Percentiles rank a stretch among this genome's conserved stretches.
phyloP scores from a whole-genome alignment of 2,113 vertebrate species.

The Crotalus horridus region DNA sequence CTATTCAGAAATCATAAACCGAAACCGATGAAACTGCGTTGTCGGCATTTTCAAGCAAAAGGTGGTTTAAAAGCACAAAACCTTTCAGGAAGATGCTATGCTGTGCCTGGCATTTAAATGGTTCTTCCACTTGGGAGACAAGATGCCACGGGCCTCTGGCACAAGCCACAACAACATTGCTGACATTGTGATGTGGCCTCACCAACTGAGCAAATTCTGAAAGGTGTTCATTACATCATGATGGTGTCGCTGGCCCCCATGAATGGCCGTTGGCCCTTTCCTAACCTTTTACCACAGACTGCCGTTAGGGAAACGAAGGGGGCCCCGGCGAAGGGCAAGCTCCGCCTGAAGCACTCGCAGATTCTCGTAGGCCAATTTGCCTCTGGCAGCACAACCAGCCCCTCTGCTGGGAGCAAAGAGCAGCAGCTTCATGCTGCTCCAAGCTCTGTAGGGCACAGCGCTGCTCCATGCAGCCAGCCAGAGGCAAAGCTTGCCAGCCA shows the following conservation, averaged over 20 bases:
- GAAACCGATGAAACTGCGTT: background rate
- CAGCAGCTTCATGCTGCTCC: background rate
- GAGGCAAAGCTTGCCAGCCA: too few species aligned
- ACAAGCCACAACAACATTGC: background rate
- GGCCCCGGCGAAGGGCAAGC: background rate
- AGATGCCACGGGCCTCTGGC: background rate
- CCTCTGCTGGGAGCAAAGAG: background rate
- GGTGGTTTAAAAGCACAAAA: background rate
- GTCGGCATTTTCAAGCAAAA: background rate
- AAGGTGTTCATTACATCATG: background rate
- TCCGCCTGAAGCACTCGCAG: background rate
- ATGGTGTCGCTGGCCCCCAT: background rate
- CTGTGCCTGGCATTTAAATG: background rate
- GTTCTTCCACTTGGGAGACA: background rate
- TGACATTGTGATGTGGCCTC: background rate
- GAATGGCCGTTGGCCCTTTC: background rate
- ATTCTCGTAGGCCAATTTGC: background rate
- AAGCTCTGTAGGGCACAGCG: background rate
- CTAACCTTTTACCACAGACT: background rate
- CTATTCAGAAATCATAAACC: background rate
- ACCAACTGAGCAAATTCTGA: background rate
- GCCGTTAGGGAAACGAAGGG: background rate
- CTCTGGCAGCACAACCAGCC: background rate
- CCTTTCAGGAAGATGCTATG: background rate
- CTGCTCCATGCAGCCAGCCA: background rate